Base-by-base conservation (phyloP, 2,113 vertebrate genomes). In the Tringa solitaria region DNA sequence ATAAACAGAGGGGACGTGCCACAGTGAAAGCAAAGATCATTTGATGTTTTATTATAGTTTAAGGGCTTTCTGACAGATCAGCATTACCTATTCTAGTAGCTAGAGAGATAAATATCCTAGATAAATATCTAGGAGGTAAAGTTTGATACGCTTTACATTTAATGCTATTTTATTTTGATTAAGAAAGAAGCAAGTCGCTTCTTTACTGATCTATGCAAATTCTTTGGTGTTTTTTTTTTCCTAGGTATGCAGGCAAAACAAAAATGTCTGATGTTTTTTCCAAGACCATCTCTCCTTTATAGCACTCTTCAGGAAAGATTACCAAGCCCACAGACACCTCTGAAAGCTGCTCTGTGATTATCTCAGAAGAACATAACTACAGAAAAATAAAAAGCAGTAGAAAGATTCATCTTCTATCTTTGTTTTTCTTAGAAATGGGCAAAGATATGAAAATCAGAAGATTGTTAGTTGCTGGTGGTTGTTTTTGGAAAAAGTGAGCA, bases 401-500 rank as follows among this genome's bases (percentile, higher is more conserved):
- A 45, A 81, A 54, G 14, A 50, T 57, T 79, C 12, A 87, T 84
- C 50, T 75, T 84, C 46, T 84, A 8, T 91, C 59, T 73, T 97
- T 89, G 19, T 57, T 94, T 88, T 94, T 90, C 76, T 92, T 88
- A 43, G 87, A 85, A 92, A 75, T 59, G 77, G 39, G 56, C 32
- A 79, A 57, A 35, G 32, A 68, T 63, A n/a, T 26, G 59, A 97
- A 93, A 95, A 70, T 57, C 70, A 78, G 33, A 87, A 67, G 28
- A 89, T 67, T 75, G 8, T 68, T 84, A 78, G 30, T 79, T 89
- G 67, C 19, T 37, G n/a, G 19, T 5, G 26, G 67, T 12, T 24
- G 45, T 60, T 95, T 94, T 88, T 91, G 64, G 80, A 76, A 61
- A 90, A 91, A 97, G 15, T 32, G 57, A 96, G n/a, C 35, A 53